phyloP scores from a whole-genome alignment of 2,888 invertebrate genomes.

The Heteropelma amictum region DNA sequence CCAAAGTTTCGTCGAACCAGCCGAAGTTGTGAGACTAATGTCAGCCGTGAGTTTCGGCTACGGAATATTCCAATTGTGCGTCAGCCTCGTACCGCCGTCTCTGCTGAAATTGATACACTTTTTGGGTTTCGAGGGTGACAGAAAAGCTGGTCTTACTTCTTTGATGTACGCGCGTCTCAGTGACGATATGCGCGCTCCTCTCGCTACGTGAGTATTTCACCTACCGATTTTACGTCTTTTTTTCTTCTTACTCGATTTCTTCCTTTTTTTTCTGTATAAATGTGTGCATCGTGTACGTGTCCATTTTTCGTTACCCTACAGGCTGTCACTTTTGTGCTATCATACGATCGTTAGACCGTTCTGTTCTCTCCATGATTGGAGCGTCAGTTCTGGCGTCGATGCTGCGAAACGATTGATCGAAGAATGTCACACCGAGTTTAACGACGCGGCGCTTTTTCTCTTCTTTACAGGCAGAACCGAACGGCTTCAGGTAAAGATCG shows the following conservation, averaged over 20 bases:
- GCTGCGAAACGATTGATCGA: constrained; percentile 79
- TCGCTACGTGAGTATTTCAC: constrained; percentile 81
- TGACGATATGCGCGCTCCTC: constrained; percentile 83
- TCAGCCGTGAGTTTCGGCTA: constrained; percentile 85
- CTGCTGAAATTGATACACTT: constrained; percentile 82
- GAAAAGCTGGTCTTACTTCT: constrained; percentile 80
- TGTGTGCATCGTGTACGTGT: not conserved
- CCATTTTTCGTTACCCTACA: constrained; percentile 9
- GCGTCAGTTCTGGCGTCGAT: constrained; percentile 81
- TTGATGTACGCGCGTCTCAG: constrained; percentile 82
- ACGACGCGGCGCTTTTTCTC: constrained; percentile 82
- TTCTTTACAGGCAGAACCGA: constrained; percentile 84
- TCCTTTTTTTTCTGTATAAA: not conserved
- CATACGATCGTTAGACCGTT: constrained; percentile 85
- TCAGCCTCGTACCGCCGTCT: constrained; percentile 84
- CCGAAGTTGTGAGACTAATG: constrained; percentile 82
- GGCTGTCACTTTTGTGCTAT: constrained; percentile 81
- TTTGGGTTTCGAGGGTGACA: constrained; percentile 84
- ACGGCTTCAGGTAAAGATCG: constrained; percentile 80
- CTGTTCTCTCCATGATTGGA: constrained; percentile 83
- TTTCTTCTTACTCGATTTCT: not conserved
- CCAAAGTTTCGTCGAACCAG: constrained; percentile 78
- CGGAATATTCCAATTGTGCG: constrained; percentile 84
- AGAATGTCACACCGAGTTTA: constrained; percentile 80
- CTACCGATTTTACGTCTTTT: not conserved